Base-by-base conservation (phyloP, 1,140 invertebrate genomes). In the Drosophila nigromelanica region DNA sequence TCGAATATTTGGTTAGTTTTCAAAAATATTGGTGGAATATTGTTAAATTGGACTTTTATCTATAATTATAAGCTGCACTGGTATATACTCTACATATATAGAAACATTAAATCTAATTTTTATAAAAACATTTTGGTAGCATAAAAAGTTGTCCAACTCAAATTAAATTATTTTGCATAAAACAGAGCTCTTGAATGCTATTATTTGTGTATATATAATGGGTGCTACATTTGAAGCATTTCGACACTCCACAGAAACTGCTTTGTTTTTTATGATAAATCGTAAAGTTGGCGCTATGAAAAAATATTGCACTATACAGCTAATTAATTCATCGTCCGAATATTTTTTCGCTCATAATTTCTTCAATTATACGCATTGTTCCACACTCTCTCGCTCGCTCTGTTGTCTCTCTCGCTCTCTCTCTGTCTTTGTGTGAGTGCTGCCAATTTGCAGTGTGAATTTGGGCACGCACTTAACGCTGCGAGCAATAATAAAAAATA, bases 281-380 rank as follows among this genome's bases (percentile, higher is more conserved):
- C 52, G 27, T 51, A 62, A 69, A 48, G 54, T 54, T 67, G 45
- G 55, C 45, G 37, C 51, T 37, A 39, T 54, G 14, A 80, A 76
- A 80, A 79, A 80, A 80, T 72, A 40, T 67, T 55, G 39, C 78
- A 62, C 60, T 75, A 51, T 54, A 63, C 43, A 82, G 81, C 68
- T 87, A 86, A 86, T 86, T 86, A 78, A 86, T 86, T 87, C 81
- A 77, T 85, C 60, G 76, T 64, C 45, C 45, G 58, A 62, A 74
- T 50, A 74, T 68, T 78, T 81, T 70, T 77, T 61, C 56, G 40
- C 56, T 56, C 54, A 56, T 47, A 45, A 42, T 76, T 54, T 54
- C 15, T 48, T 35, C 10, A 40, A 48, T 66, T 43, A 30, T 50
- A 30, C 15, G 14, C 15, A 45, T 39, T 48, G 27, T 39, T 15